Base-by-base conservation (phyloP, 2,888 invertebrate species). In the Zygogramma bicolorata region DNA sequence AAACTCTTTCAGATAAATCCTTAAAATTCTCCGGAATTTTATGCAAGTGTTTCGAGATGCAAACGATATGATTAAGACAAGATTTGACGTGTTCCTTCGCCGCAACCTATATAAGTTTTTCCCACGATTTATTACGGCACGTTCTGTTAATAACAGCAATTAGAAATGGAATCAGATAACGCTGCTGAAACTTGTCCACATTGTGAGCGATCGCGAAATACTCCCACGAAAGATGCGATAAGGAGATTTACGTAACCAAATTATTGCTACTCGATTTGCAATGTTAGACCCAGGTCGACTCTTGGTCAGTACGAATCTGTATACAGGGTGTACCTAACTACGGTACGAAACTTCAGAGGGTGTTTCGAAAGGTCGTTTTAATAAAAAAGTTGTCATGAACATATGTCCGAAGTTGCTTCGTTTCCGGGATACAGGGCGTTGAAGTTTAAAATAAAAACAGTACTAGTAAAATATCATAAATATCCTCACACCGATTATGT, bases 151-250 rank as follows among this genome's bases (percentile, higher is more conserved):
- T 63, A 46, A 63, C 46, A 46, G 22, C 29, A 25, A 29, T 63
- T 46, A 63, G 13, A 38, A 29, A 31, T 7, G 22, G 46, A 31
- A 63, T 63, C 49, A 46, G 63, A 63, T 63, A 63, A 63, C 18
- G 25, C 63, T 40, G 31, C 15, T 53, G 34, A 63, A 63, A 49
- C 38, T 63, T 63, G 46, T 29, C 63, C 13, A 46, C 27, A 63
- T 13, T 46, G 46, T 46, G 27, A 42, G 42, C 25, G n/a, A 25
- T 27, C 13, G 1, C 6, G 53, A 53, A 53, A 53, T n/a, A 25
- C 25, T 53, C 53, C 53, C 53, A 53, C 53, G 25, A 22, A 13
- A 53, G 13, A 22, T 13, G n/a, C 27, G 53, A 53, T 53, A 25
- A 53, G 13, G 27, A 25, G 27, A 27, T 53, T 53, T 53, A 53